phyloP scores from a whole-genome alignment of 2,113 vertebrate species.

The Aplodontia rufa region DNA sequence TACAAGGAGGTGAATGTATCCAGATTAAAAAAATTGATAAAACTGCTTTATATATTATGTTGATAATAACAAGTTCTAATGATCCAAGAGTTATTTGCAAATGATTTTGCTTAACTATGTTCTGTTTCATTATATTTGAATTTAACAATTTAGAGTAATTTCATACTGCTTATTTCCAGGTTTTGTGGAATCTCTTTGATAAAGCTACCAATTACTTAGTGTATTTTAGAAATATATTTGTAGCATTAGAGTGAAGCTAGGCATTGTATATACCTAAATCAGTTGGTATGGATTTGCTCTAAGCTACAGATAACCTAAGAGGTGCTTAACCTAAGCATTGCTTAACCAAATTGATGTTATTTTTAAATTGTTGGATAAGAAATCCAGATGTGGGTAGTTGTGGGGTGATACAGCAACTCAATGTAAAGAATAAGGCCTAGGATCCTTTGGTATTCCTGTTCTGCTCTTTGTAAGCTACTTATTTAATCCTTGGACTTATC shows the following conservation, averaged over 20 bases:
- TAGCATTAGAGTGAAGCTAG: neutral
- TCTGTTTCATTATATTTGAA: neutral
- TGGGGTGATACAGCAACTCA: neutral
- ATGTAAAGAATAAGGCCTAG: neutral
- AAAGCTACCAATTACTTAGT: neutral
- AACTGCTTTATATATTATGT: neutral
- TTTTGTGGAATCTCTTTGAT: neutral
- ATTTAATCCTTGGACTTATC: slow-evolving; percentile 22
- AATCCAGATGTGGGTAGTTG: neutral
- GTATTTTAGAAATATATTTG: slow-evolving; percentile 30
- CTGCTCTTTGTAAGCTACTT: neutral
- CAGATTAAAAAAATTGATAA: neutral
- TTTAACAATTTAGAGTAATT: neutral
- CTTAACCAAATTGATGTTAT: neutral
- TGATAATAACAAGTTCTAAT: neutral
- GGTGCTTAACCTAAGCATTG: neutral
- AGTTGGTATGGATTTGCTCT: neutral
- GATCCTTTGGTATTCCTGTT: neutral
- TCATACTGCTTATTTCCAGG: neutral
- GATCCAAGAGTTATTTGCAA: neutral
- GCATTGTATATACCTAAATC: neutral
- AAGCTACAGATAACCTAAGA: slow-evolving; percentile 22
- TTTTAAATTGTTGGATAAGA: slow-evolving; percentile 22
- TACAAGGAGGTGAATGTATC: neutral
- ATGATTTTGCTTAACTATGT: neutral